A percentile compares a stretch with the other conserved stretches of the same genome.
These are phyloP conservation scores for Mythimna impura DNA, from an alignment of 2,888 invertebrate species.

Conservation along the genomic window DNA sequence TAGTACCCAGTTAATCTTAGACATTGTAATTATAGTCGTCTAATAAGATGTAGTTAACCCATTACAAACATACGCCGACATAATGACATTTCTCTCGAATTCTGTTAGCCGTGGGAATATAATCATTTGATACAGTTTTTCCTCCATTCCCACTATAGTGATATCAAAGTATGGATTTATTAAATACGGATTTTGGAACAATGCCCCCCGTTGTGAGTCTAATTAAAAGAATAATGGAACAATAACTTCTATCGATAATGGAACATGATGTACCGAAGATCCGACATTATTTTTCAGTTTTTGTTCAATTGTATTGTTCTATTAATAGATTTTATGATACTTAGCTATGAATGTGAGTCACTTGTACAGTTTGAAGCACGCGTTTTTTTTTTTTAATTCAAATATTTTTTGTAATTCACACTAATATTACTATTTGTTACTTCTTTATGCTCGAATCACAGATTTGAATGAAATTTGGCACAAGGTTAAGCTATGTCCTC, in stretches of 20 bases:
- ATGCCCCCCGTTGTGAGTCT: slow-evolving; percentile 32
- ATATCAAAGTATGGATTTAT: slow-evolving; percentile 35
- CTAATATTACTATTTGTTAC: too few species aligned
- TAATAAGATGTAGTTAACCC: slow-evolving; percentile 42
- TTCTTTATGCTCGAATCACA: too few species aligned
- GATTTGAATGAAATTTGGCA: too few species aligned
- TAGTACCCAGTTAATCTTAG: not conserved
- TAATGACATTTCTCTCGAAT: slow-evolving; percentile 53
- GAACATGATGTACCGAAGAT: slow-evolving; percentile 32
- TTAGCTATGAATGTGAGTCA: slow-evolving; percentile 27
- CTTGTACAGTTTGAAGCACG: not conserved
- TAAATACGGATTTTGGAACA: slow-evolving; percentile 45
- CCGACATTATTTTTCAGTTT: slow-evolving; percentile 44
- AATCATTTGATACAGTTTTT: slow-evolving; percentile 47
- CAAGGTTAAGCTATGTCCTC: too few species aligned
- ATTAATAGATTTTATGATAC: slow-evolving; percentile 34
- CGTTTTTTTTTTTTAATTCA: not conserved
- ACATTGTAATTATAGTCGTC: slow-evolving; percentile 16
- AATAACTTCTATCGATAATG: slow-evolving; percentile 42
- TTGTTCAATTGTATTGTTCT: slow-evolving; percentile 46
- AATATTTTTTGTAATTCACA: too few species aligned
- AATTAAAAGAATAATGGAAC: slow-evolving; percentile 56
- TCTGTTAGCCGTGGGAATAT: slow-evolving; percentile 47
- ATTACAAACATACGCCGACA: slow-evolving; percentile 33
- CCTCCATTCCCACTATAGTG: slow-evolving; percentile 33